Evolutionary conservation across 2,888 invertebrate genomes (phyloP).

Genomic region (Celastrina argiolus): DNA sequence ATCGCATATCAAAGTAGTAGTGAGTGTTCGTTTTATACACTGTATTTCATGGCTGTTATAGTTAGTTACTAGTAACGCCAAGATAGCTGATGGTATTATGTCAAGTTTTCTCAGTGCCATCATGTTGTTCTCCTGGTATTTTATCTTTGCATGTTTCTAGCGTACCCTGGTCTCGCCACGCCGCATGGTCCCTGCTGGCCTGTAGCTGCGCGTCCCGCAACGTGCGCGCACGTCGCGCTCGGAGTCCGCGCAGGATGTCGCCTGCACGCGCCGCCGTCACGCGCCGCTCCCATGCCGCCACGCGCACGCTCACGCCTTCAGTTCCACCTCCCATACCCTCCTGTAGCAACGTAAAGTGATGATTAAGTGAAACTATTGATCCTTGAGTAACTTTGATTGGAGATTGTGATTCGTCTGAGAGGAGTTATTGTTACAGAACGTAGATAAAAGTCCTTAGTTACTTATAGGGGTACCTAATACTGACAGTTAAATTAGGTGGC

Average conservation of each 20-base stretch:
- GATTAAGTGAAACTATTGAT: neutral
- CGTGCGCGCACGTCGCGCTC: constrained; percentile 72
- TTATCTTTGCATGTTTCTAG: too few relatives aligned
- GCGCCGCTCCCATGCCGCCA: constrained; percentile 83
- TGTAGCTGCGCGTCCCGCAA: constrained; percentile 78
- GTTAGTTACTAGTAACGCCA: too few relatives aligned
- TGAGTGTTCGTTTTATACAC: too few relatives aligned
- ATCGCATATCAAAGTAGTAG: too few relatives aligned
- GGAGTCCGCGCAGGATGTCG: constrained; percentile 80
- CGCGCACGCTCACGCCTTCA: constrained; percentile 75
- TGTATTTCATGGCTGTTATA: too few relatives aligned
- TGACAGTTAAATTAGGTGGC: too few relatives aligned
- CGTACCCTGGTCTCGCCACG: constrained; percentile 82
- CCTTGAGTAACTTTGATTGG: neutral
- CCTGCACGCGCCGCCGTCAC: constrained; percentile 81
- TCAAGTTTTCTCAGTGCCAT: too few relatives aligned
- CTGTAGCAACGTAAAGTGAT: constrained; percentile 39
- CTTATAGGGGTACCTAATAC: too few relatives aligned
- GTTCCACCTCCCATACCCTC: constrained; percentile 52
- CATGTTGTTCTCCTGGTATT: neutral
- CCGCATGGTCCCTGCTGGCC: constrained; percentile 77
- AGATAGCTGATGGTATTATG: too few relatives aligned
- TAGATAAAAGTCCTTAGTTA: too few relatives aligned
- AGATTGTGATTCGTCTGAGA: too few relatives aligned
- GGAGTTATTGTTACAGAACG: too few relatives aligned